Percentiles rank a stretch among this genome's conserved stretches.
These are phyloP conservation scores for Paragorgia papillata DNA, from an alignment of 92 coral and sea anemone species.

Conservation along the genomic window DNA sequence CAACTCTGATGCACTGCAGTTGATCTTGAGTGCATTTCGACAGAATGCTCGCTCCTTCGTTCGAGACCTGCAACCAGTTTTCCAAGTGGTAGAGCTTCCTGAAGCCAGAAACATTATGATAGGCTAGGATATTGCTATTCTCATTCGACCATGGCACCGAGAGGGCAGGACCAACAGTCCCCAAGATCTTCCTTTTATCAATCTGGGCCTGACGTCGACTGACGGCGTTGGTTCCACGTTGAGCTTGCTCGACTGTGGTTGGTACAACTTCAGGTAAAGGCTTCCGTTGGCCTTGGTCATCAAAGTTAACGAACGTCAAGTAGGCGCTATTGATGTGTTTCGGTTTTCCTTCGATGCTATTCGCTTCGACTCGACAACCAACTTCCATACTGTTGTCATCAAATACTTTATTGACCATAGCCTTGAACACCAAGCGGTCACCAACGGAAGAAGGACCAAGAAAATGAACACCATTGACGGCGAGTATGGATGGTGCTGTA, in stretches of 20 bases:
- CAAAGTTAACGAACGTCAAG: constrained; percentile 63
- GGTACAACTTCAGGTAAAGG: constrained; percentile 43
- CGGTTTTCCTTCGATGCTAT: constrained; percentile 64
- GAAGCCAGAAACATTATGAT: constrained; percentile 65
- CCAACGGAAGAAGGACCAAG: constrained; percentile 70
- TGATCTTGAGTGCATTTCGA: constrained; percentile 62
- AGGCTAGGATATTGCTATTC: constrained; percentile 62
- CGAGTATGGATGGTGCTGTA: constrained; percentile 56
- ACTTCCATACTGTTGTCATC: constrained; percentile 66
- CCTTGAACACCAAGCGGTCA: constrained; percentile 67
- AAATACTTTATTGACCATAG: constrained; percentile 74
- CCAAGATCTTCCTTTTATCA: constrained; percentile 65
- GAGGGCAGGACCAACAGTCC: constrained; percentile 72
- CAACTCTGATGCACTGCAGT: constrained; percentile 58
- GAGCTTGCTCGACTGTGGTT: constrained; percentile 53
- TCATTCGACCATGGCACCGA: constrained; percentile 66
- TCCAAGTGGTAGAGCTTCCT: constrained; percentile 59
- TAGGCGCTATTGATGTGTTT: constrained; percentile 81
- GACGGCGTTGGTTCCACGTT: constrained; percentile 63
- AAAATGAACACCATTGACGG: constrained; percentile 63
- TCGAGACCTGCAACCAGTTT: constrained; percentile 61
- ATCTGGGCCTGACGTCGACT: constrained; percentile 58
- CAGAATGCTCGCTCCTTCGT: constrained; percentile 45
- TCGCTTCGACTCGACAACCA: constrained; percentile 77
- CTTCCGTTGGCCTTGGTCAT: constrained; percentile 51